Conservation (phyloP, 2,113 vertebrate genomes). For the Rhodinocichla rosea region DNA sequence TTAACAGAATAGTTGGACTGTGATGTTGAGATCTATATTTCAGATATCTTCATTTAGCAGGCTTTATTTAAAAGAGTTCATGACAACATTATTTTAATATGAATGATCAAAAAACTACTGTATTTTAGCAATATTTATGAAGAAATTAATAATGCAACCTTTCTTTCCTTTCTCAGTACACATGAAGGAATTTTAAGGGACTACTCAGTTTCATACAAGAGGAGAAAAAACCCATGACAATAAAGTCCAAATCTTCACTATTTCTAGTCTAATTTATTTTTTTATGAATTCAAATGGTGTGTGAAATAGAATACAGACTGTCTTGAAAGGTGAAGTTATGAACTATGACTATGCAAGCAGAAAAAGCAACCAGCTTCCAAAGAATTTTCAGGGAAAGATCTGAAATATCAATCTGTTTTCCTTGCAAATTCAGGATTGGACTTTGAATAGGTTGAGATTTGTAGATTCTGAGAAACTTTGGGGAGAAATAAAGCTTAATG, state of each 20-base stretch:
- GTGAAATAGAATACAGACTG: slow-evolving; percentile 33
- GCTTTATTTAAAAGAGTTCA: not conserved
- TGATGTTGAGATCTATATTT: not conserved
- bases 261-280: not conserved
- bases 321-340: not conserved
- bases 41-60: not conserved
- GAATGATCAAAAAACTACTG: not conserved
- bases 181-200: not conserved
- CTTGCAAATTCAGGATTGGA: not conserved
- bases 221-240: not conserved
- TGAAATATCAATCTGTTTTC: not conserved
- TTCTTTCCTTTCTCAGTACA: not conserved
- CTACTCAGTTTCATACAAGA: not conserved
- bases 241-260: not conserved
- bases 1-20: not conserved
- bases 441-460: not conserved
- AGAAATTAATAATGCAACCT: not conserved
- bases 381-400: not conserved
- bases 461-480: not conserved
- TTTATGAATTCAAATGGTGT: slow-evolving; percentile 35
- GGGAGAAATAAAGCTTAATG: not conserved
- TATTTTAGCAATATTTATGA: not conserved
- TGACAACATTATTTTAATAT: not conserved
- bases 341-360: not conserved
- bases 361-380: not conserved